phyloP scores from a whole-genome alignment of 2,113 vertebrate genomes.

The Delphinapterus leucas region DNA sequence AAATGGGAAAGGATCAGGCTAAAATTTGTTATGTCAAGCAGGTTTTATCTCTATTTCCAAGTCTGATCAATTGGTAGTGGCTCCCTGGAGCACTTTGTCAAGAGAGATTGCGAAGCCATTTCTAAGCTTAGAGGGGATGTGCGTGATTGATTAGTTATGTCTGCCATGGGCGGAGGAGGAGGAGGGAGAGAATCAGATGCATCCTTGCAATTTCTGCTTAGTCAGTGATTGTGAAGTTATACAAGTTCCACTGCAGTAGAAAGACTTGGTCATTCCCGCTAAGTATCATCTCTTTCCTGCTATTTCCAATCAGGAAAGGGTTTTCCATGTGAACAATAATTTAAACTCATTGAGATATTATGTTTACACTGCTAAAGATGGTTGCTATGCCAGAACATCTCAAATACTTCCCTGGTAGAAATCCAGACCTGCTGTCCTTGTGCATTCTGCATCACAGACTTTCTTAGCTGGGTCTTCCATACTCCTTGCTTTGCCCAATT shows the following conservation, averaged over 20 bases:
- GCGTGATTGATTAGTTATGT: constrained; percentile 24
- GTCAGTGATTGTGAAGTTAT: not conserved
- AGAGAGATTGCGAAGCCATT: constrained; percentile 14
- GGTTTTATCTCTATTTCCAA: constrained; percentile 36
- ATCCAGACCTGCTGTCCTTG: not conserved
- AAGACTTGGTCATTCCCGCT: not conserved
- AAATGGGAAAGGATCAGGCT: not conserved
- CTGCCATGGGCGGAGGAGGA: not conserved
- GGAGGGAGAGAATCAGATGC: not conserved
- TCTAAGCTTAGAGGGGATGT: not conserved
- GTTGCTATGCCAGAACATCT: not conserved
- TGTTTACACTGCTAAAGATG: not conserved
- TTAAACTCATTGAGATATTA: not conserved
- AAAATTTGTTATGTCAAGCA: not conserved
- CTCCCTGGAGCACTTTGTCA: not conserved
- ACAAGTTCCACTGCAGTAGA: not conserved
- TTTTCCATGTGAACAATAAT: not conserved
- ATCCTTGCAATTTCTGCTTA: not conserved
- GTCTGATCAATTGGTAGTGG: not conserved
- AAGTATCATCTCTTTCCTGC: not conserved
- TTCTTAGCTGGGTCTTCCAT: not conserved
- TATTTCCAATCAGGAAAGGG: not conserved
- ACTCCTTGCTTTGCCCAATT: not conserved
- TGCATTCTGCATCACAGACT: not conserved
- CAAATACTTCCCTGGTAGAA: not conserved